Base-by-base conservation (phyloP, 1,140 invertebrate genomes). In the Adelges cooleyi region DNA sequence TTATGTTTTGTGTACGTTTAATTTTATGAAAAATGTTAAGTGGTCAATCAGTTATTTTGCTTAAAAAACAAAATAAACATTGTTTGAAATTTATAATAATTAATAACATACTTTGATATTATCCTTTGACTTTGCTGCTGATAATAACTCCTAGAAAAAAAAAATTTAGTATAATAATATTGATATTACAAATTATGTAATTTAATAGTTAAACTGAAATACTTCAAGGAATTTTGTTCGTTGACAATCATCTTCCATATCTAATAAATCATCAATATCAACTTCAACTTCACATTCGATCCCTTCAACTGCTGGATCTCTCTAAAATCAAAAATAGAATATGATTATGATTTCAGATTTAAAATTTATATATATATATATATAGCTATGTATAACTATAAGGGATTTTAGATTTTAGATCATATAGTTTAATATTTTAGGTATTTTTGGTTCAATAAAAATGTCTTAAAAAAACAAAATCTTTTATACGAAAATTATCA, bases 241-340 rank as follows among this genome's bases (percentile, higher is more conserved):
- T 69, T 85, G 82, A 59, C 86, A 84, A 74, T 92, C 90, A 73
- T 82, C 86, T 74, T 94, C 90, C 85, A 94, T 88, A 75, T 95
- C 91, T 68, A 94, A 79, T 46, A 94, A 80, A 80, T 95, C 90
- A 78, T 95, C 91, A 71, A 95, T 86, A 76, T 95, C 91, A 67
- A 94, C 87, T 77, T 94, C 91, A 56, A 93, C 88, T 76, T 93
- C 89, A 72, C 82, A 80, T 3, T 62, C 56, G 27, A 62, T 62
- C 15, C 56, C 56, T 62, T 62, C 56, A 20, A 62, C 13, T 29
- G 56, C 42, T 20, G 56, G 56, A 8, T 62, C 56, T n/a, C 42
- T 62, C 56, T 62, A 8, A 15, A 62, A 46, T 33, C 6, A 62
- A 9, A 18, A n/a, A n/a, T n/a, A n/a, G n/a, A n/a, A n/a, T n/a